Evolutionary conservation across 2,888 invertebrate genomes (phyloP).

Genomic region (Parnassius orleans): DNA sequence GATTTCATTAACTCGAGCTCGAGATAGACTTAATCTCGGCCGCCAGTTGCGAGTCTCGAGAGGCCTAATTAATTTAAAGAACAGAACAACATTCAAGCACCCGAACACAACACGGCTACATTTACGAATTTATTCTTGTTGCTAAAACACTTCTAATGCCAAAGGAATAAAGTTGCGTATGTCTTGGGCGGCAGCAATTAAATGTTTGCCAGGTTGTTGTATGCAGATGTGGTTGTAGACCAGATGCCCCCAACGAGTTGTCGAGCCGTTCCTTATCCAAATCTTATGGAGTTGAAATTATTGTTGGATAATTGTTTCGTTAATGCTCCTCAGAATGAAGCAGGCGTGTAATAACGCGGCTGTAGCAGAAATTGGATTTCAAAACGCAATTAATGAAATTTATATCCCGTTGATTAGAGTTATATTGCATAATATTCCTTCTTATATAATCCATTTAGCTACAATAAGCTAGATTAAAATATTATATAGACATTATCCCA

Average conservation of each 20-base stretch:
- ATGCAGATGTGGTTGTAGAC: slow-evolving; percentile 58
- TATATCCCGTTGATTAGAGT: slow-evolving; percentile 9
- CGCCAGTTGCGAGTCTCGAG: slow-evolving; percentile 60
- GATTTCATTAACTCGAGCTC: slow-evolving; percentile 64
- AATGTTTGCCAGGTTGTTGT: slow-evolving; percentile 43
- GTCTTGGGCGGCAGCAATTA: slow-evolving; percentile 13
- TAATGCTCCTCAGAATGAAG: slow-evolving; percentile 49
- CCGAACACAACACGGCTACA: slow-evolving; percentile 24
- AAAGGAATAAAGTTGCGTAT: slow-evolving; percentile 30
- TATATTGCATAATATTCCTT: slow-evolving; percentile 3
- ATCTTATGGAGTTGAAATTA: slow-evolving; percentile 56
- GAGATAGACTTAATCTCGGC: slow-evolving; percentile 67
- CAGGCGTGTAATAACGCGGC: slow-evolving; percentile 9
- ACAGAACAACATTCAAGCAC: slow-evolving; percentile 57
- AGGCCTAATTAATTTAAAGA: slow-evolving; percentile 75
- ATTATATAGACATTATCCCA: too few species aligned
- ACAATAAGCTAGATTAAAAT: too few species aligned
- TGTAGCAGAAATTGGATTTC: slow-evolving; percentile 11
- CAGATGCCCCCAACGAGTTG: slow-evolving; percentile 70
- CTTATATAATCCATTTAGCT: too few species aligned
- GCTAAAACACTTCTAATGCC: slow-evolving; percentile 38
- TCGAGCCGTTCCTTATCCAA: slow-evolving; percentile 49
- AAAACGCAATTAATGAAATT: slow-evolving; percentile 3
- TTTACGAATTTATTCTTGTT: slow-evolving; percentile 11
- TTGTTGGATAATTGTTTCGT: slow-evolving; percentile 67